Evolutionary conservation across 2,888 invertebrate species (phyloP), one percentile per base, ranked within the genome.

Genomic region (Icerya purchasi): DNA sequence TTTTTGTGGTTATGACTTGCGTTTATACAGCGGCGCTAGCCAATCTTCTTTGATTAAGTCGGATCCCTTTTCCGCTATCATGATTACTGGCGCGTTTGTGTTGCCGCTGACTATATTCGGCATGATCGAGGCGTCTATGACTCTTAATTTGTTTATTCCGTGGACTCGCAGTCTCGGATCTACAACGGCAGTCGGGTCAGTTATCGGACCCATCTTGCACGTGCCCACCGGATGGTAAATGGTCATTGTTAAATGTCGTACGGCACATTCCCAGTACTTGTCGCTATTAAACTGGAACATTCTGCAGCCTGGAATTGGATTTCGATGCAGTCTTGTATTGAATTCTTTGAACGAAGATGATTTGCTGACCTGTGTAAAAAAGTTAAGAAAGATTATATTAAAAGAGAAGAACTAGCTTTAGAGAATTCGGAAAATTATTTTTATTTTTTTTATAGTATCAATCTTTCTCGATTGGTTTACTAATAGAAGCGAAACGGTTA

Each of bases 201-300:
- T 80, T 1, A 78, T 73, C 0, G 87, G 86, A 5, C 90, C 90
- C 89, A 90, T 90, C 71, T 89, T 90, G 19, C 86, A 79, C 0
- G 90, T 90, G 5, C 90, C 89, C 53, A 84, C 82, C 1, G 88
- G 89, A 74, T 90, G 90, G 69, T 90, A 90, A 67, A 89, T 86
- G 2, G 89, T 90, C 85, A 88, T 87, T 2, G 88, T 83, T 66
- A 88, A 84, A 58, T 86, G 86, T 49, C 88, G 75, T 57, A 86
- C 84, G 70, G 87, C 84, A 70, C 91, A 91, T 71, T 87, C 89
- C 73, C 89, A 82, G 68, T 90, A 91, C 23, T 78, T 81, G 67
- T 90, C 89, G 1, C 84, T 82, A 66, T 79, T 80, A 67, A 86
- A 88, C 50, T 56, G 58, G 53, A 77, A 73, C 57, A 83, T 78